Percentiles rank a stretch among this genome's conserved stretches.
Evolutionary conservation across 2,888 invertebrate genomes (phyloP).

Genomic region (Drosophila falleni): DNA sequence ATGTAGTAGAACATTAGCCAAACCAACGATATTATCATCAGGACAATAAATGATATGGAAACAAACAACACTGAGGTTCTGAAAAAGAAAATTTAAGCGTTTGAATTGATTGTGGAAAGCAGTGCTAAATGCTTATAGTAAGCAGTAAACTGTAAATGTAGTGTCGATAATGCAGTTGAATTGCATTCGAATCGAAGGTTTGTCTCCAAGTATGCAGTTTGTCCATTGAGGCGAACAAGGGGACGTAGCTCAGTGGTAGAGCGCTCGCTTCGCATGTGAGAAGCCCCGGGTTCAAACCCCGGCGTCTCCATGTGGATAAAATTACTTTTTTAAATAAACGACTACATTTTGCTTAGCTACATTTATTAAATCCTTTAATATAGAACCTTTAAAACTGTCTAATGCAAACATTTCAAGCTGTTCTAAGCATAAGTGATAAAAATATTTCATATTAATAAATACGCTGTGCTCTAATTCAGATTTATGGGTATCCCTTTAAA

Average conservation of each 20-base stretch:
- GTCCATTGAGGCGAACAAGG: not conserved
- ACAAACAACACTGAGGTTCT: conserved; percentile 97
- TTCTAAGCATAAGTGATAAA: not conserved
- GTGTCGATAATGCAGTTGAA: conserved; percentile 7
- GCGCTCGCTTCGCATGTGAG: conserved; percentile 83
- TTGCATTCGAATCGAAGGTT: not conserved
- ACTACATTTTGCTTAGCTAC: not conserved
- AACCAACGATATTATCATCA: conserved; percentile 97
- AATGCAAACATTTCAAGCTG: not conserved
- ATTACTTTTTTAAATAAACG: not conserved
- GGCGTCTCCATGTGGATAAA: conserved; percentile 66
- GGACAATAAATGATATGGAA: conserved; percentile 96
- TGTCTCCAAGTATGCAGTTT: conserved; percentile 7
- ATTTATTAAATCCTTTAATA: not conserved
- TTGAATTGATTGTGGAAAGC: not conserved
- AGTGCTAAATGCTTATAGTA: not conserved
- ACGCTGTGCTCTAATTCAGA: not conserved
- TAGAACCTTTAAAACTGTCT: not conserved
- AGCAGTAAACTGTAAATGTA: not conserved
- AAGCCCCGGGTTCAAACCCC: conserved; percentile 83
- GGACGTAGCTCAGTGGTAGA: conserved; percentile 83
- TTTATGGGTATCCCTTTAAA: too few relatives aligned
- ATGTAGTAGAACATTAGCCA: conserved; percentile 99
- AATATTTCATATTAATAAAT: not conserved
- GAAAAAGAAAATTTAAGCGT: conserved; percentile 82